Percentiles rank a stretch among this genome's conserved stretches.
Evolutionary conservation across 2,797 vertebrate genomes (phyloP).

Genomic region (Rhabdomys pumilio): DNA sequence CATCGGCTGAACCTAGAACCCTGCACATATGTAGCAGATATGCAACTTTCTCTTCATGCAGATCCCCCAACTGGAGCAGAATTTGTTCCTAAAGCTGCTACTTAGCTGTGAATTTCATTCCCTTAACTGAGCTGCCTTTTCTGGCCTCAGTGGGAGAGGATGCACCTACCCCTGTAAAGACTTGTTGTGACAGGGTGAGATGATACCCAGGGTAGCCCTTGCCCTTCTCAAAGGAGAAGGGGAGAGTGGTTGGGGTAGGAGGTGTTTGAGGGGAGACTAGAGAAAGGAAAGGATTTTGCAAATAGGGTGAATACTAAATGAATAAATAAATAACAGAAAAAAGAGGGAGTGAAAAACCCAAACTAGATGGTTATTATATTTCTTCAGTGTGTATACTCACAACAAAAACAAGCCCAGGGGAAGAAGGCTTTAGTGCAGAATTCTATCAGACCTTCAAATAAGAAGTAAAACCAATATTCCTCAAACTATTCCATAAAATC

Average conservation of each 20-base stretch:
- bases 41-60: not conserved
- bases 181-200: not conserved
- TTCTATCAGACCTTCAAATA: too few species aligned
- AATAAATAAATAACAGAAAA: not conserved
- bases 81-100: not conserved
- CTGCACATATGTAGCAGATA: not conserved
- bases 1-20: not conserved
- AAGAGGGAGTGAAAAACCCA: not conserved
- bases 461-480: too few species aligned
- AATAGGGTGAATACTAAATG: not conserved
- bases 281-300: not conserved
- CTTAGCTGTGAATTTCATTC: not conserved
- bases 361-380: not conserved
- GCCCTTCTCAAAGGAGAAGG: not conserved
- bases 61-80: not conserved
- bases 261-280: not conserved
- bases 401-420: too few species aligned
- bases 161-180: not conserved
- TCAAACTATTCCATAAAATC: too few species aligned
- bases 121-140: not conserved
- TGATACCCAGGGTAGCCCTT: not conserved
- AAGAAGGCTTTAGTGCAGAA: too few species aligned
- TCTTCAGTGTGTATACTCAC: not conserved
- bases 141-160: not conserved
- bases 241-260: not conserved